Evolutionary conservation across 2,888 invertebrate species (phyloP).

Genomic region (Drosophila stalkeri): DNA sequence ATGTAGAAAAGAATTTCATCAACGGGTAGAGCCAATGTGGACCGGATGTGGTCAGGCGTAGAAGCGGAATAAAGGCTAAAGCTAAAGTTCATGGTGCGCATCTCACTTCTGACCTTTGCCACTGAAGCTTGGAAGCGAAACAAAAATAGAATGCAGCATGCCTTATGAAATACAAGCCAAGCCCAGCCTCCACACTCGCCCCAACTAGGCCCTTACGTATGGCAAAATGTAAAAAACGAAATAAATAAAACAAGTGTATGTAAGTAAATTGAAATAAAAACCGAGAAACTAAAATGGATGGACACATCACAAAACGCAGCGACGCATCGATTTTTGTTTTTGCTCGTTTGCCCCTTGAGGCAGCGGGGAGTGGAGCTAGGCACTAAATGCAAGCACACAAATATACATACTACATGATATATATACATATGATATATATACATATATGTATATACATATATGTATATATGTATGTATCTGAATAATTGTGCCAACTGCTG

Average conservation of each 20-base stretch:
- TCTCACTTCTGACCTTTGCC: slow-evolving; percentile 66
- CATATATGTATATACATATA: background rate
- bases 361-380: background rate
- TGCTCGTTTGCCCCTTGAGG: background rate
- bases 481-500: slow-evolving; percentile 37
- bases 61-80: background rate
- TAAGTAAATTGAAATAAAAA: slow-evolving; percentile 26
- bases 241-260: background rate
- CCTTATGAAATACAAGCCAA: slow-evolving; percentile 9
- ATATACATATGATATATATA: background rate
- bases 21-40: slow-evolving; percentile 11
- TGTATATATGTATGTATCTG: background rate
- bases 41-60: background rate
- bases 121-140: slow-evolving; percentile 37
- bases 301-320: slow-evolving; percentile 55
- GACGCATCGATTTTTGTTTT: slow-evolving; percentile 58
- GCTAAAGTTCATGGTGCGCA: slow-evolving; percentile 56
- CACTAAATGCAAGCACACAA: background rate
- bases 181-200: background rate
- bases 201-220: background rate
- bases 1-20: slow-evolving; percentile 45
- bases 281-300: slow-evolving; percentile 54
- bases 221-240: slow-evolving; percentile 9
- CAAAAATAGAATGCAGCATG: slow-evolving; percentile 67
- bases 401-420: background rate